Percentiles rank a stretch among this genome's conserved stretches.
phyloP scores from a whole-genome alignment of 2,888 invertebrate species.

The Cheilosia urbana region DNA sequence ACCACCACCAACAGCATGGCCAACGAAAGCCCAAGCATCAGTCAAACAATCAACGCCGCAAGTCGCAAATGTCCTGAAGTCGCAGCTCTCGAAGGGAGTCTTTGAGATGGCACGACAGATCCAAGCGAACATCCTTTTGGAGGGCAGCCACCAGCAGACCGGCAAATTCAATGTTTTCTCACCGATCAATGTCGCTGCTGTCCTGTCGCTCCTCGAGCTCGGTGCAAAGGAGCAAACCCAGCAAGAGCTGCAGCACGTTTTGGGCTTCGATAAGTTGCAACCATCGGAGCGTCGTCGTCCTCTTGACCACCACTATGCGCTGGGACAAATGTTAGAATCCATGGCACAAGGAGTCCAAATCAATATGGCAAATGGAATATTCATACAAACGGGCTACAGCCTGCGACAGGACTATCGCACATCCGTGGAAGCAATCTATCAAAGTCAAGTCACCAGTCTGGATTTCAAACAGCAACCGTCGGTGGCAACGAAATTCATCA shows the following conservation, averaged over 20 bases:
- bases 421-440: conserved; percentile 84
- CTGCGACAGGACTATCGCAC: conserved; percentile 84
- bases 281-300: neutral
- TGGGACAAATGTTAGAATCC: conserved; percentile 81
- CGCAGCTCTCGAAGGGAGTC: conserved; percentile 57
- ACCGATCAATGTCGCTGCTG: conserved; percentile 88
- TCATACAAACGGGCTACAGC: conserved; percentile 85
- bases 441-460: conserved; percentile 84
- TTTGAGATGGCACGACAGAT: conserved; percentile 72
- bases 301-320: conserved; percentile 77
- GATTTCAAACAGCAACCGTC: conserved; percentile 83
- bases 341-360: conserved; percentile 76
- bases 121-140: conserved; percentile 56
- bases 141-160: conserved; percentile 27
- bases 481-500: conserved; percentile 84
- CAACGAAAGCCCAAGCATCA: conserved; percentile 40
- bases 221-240: conserved; percentile 89
- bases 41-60: conserved; percentile 41
- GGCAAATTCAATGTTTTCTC: conserved; percentile 85
- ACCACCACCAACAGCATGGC: neutral
- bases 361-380: conserved; percentile 84
- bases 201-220: conserved; percentile 88
- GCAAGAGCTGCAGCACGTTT: conserved; percentile 86
- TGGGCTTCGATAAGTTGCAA: conserved; percentile 83
- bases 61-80: conserved; percentile 33